Conservation (phyloP, 1,140 invertebrate genomes). For the Halyomorpha halys region DNA sequence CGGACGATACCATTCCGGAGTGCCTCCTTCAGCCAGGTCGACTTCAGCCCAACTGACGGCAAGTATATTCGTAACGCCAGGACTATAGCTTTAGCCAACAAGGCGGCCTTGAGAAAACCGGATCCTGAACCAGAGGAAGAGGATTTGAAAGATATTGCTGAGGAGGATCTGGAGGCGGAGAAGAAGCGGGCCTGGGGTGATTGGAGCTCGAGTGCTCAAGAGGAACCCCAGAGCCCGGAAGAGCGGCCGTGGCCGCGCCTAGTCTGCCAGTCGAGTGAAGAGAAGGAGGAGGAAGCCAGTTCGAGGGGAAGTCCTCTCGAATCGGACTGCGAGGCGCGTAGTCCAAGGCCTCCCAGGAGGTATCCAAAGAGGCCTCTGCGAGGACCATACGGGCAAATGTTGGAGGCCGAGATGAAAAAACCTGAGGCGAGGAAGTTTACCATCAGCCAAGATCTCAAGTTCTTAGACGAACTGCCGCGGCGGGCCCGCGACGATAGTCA, state of each 20-base stretch:
- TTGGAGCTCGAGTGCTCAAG: slow-evolving; percentile 31
- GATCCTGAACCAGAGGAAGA: not conserved
- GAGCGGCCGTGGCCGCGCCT: slow-evolving; percentile 39
- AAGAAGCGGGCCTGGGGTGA: not conserved
- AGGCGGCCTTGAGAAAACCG: slow-evolving; percentile 27
- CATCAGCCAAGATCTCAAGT: slow-evolving; percentile 44
- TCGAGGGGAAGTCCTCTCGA: slow-evolving; percentile 35
- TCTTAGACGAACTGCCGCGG: slow-evolving; percentile 38
- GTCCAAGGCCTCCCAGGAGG: slow-evolving; percentile 37
- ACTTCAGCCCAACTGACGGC: slow-evolving; percentile 42
- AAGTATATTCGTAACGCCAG: slow-evolving; percentile 34
- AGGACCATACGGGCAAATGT: slow-evolving; percentile 71
- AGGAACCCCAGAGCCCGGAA: slow-evolving; percentile 44
- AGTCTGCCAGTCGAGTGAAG: slow-evolving; percentile 58
- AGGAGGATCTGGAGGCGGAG: slow-evolving; percentile 12
- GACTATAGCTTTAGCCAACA: slow-evolving; percentile 16
- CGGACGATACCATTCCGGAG: slow-evolving; percentile 57
- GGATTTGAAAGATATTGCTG: slow-evolving; percentile 15
- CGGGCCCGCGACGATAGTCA: slow-evolving; percentile 41
- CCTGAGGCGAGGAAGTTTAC: slow-evolving; percentile 41
- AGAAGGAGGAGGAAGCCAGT: slow-evolving; percentile 47
- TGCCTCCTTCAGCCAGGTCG: slow-evolving; percentile 73
- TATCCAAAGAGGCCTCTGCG: slow-evolving; percentile 64
- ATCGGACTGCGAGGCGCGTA: slow-evolving; percentile 42
- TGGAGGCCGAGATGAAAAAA: slow-evolving; percentile 72